A percentile compares a stretch with the other conserved stretches of the same genome.
Evolutionary conservation across 2,797 vertebrate species (phyloP).

Genomic region (Enteromius anoplus): DNA sequence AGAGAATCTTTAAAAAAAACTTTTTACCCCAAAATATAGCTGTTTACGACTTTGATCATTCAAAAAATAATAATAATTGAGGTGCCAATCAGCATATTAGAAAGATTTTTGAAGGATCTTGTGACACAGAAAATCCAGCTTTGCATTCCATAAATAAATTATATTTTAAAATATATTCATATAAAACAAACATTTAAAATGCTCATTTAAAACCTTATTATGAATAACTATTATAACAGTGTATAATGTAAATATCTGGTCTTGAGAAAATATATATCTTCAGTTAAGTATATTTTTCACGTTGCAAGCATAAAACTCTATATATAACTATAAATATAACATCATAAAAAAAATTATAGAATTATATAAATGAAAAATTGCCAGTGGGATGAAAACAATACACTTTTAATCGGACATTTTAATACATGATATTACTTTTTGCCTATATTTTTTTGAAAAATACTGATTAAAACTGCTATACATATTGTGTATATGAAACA

Average conservation of each 20-base stretch:
- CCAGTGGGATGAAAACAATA: neutral
- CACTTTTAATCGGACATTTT: neutral
- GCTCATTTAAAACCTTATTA: neutral
- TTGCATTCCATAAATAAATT: neutral
- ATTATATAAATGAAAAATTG: neutral
- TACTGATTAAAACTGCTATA: conserved; percentile 2
- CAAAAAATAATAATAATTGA: neutral
- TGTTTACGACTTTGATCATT: neutral
- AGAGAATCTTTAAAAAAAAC: neutral
- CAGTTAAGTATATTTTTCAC: neutral
- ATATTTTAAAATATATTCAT: neutral
- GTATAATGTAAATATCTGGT: neutral
- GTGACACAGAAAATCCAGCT: neutral
- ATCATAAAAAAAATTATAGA: neutral
- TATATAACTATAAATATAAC: neutral
- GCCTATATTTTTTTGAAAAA: neutral
- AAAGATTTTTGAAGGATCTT: neutral
- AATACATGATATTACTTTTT: neutral
- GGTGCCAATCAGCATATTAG: neutral
- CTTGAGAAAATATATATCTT: neutral
- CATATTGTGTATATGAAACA: neutral
- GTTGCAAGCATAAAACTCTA: neutral
- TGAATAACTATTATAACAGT: neutral
- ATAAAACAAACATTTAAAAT: neutral
- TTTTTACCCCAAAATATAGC: too few species aligned